phyloP scores from a whole-genome alignment of 2,113 vertebrate species.

The Dicaeum eximium region DNA sequence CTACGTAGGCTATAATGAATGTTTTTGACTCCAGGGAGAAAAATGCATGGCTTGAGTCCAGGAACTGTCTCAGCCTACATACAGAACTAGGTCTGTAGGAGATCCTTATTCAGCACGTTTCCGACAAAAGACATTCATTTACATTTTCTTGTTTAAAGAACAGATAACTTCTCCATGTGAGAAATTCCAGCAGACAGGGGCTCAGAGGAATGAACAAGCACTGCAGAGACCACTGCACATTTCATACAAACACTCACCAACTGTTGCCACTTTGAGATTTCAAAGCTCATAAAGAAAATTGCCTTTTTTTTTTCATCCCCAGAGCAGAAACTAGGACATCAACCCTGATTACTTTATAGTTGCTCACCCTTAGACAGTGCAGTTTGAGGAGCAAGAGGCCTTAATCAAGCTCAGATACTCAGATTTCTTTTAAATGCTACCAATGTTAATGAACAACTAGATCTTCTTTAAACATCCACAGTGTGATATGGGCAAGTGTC shows the following conservation, averaged over 20 bases:
- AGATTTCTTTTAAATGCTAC: neutral
- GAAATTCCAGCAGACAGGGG: neutral
- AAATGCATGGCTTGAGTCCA: constrained; percentile 33
- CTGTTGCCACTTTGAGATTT: neutral
- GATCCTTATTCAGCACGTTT: constrained; percentile 19
- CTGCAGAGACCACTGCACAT: neutral
- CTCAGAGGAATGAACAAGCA: neutral
- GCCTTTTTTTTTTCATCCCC: neutral
- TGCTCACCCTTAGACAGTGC: neutral
- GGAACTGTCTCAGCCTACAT: constrained; percentile 21
- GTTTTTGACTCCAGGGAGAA: constrained; percentile 6
- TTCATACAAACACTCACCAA: neutral
- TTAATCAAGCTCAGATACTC: neutral
- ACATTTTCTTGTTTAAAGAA: constrained; percentile 40
- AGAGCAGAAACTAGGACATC: neutral
- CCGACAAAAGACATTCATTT: neutral
- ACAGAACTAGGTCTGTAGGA: constrained; percentile 18
- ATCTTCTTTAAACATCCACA: constrained; percentile 9
- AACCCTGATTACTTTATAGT: neutral
- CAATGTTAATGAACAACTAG: constrained; percentile 2
- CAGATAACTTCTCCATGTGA: neutral
- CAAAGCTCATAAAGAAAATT: neutral
- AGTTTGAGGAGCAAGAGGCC: neutral
- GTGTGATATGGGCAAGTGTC: neutral
- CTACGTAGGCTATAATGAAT: constrained; percentile 25